Evolutionary conservation across 2,888 invertebrate genomes (phyloP).

Genomic region (Digitonthophagus gazella): DNA sequence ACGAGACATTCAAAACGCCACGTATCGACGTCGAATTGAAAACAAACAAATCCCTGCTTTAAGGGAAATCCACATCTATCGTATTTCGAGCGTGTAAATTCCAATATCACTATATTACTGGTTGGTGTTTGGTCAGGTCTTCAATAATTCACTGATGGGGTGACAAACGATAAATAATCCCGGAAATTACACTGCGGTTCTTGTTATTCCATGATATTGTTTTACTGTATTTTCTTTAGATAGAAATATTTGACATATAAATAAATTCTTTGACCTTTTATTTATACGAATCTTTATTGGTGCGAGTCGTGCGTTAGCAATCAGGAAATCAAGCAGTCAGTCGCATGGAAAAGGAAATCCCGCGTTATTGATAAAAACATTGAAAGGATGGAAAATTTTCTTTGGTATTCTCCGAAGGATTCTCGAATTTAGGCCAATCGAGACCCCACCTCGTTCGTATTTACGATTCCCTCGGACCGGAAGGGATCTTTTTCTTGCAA

Average conservation of each 20-base stretch:
- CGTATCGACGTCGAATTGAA: slow-evolving; percentile 36
- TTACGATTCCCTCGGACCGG: neutral
- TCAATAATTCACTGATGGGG: slow-evolving; percentile 32
- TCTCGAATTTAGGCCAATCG: neutral
- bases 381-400: slow-evolving; percentile 20
- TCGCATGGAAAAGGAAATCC: slow-evolving; percentile 17
- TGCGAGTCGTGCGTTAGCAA: neutral
- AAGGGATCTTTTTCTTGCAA: slow-evolving; percentile 12
- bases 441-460: neutral
- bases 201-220: slow-evolving; percentile 27
- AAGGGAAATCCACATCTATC: slow-evolving; percentile 33
- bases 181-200: slow-evolving; percentile 32
- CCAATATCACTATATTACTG: slow-evolving; percentile 31
- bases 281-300: neutral
- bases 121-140: slow-evolving; percentile 34
- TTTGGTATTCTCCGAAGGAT: slow-evolving; percentile 14
- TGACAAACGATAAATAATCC: slow-evolving; percentile 36
- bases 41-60: slow-evolving; percentile 35
- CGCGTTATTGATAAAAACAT: slow-evolving; percentile 24
- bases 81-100: slow-evolving; percentile 30
- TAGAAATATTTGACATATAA: neutral
- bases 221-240: neutral
- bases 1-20: slow-evolving; percentile 16
- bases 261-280: neutral
- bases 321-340: slow-evolving; percentile 20